These are phyloP conservation scores for Odontamblyopus rebecca DNA, from an alignment of 2,797 vertebrate species.

Conservation along the genomic window DNA sequence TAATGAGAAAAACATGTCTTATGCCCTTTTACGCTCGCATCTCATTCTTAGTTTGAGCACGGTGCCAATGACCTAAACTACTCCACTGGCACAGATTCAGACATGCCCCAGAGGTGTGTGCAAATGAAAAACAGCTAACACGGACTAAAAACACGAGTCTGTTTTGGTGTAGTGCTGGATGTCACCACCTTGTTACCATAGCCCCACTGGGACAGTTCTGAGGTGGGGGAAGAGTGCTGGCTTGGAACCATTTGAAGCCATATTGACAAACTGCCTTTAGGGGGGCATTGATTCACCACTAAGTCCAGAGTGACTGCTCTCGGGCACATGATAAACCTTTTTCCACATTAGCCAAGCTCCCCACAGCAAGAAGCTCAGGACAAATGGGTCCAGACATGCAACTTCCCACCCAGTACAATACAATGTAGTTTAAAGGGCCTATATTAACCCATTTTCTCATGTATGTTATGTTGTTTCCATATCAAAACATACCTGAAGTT, in stretches of 20 bases:
- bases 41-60: not conserved
- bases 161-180: constrained; percentile 7
- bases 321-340: constrained; percentile 33
- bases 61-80: constrained; percentile 1
- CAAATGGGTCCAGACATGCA: not conserved
- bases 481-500: too few relatives aligned
- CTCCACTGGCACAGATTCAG: constrained; percentile 1
- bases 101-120: not conserved
- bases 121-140: not conserved
- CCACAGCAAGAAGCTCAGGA: constrained; percentile 12
- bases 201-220: not conserved
- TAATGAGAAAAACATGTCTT: too few relatives aligned
- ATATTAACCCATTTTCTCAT: too few relatives aligned
- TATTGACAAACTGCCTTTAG: constrained; percentile 34
- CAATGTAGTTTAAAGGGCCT: too few relatives aligned
- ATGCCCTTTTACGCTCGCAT: not conserved
- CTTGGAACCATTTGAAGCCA: constrained; percentile 17
- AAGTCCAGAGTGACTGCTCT: constrained; percentile 28
- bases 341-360: constrained; percentile 25
- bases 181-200: not conserved
- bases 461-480: too few relatives aligned
- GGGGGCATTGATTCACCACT: constrained; percentile 35
- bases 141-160: constrained; percentile 1
- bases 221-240: not conserved
- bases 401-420: not conserved